Evolutionary conservation across 1,140 invertebrate species (phyloP).

Genomic region (Musca vetustissima): DNA sequence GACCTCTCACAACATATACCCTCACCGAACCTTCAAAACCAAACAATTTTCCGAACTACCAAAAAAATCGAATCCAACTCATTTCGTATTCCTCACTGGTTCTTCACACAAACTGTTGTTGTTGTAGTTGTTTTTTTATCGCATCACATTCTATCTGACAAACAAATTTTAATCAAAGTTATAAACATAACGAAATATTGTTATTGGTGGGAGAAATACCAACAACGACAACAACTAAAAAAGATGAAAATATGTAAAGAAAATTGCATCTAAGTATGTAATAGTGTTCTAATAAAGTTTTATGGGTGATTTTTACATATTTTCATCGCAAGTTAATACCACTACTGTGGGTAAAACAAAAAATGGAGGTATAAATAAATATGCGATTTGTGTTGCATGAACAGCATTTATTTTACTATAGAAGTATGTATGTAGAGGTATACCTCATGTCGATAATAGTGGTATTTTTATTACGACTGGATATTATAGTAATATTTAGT

Average conservation of each 20-base stretch:
- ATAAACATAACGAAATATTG: slow-evolving; percentile 13
- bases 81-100: too few relatives aligned
- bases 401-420: not conserved
- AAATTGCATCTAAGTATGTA: too few relatives aligned
- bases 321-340: not conserved
- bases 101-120: not conserved
- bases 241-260: too few relatives aligned
- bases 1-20: too few relatives aligned
- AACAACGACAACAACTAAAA: too few relatives aligned
- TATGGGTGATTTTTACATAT: slow-evolving; percentile 7
- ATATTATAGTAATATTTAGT: too few relatives aligned
- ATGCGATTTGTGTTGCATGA: too few relatives aligned
- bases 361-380: not conserved
- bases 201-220: too few relatives aligned
- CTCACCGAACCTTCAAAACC: not conserved
- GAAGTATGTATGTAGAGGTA: not conserved
- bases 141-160: not conserved
- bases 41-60: not conserved
- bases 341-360: not conserved
- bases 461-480: not conserved
- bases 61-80: too few relatives aligned
- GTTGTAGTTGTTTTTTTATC: not conserved
- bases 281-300: slow-evolving; percentile 6
- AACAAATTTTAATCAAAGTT: slow-evolving; percentile 12
- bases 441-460: not conserved